Evolutionary conservation across 2,888 invertebrate species (phyloP), one percentile per base, ranked within the genome.

Genomic region (Mellilla xanthometata): DNA sequence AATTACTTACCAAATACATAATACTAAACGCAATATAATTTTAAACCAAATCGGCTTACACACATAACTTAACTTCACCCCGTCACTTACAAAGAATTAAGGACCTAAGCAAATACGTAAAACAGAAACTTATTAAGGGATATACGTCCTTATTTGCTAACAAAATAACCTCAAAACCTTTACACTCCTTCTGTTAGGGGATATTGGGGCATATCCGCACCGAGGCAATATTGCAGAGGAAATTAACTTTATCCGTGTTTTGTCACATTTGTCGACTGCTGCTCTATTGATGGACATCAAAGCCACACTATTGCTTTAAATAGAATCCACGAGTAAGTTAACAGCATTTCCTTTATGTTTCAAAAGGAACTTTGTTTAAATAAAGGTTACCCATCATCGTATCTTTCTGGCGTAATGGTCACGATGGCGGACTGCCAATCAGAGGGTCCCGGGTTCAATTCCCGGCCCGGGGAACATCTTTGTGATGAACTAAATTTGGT

Each of bases 51-150:
- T 2, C 35, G 26, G 36, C 31, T 43, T 43, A 31, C 19, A 31
- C 15, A 22, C 35, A 19, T 29, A 28, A 34, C 34, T 34, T 26
- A 9, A 12, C 10, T 12, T 29, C 19, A 36, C 19, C 22, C 28
- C 11, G 24, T 32, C 23, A 12, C 31, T 39, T 30, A 39, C 23
- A 28, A 36, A 31, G 46, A 48, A 39, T 49, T 40, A 48, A 32
- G 39, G 42, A 13, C 56, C 56, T 56, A 53, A 56, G 46, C 52
- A 56, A 56, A 56, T 50, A 53, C 49, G 50, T 49, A 44, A 51
- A 51, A 42, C 39, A 19, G 49, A 36, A 51, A 53, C 52, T 51
- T 51, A 51, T 56, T 53, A 53, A 36, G 45, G 39, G 53, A 49
- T 47, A 51, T 51, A 47, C 40, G 42, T 40, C 47, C 49, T 36